A percentile compares a stretch with the other conserved stretches of the same genome.
Conservation (phyloP, 1,140 invertebrate species). For the Manduca sexta region DNA sequence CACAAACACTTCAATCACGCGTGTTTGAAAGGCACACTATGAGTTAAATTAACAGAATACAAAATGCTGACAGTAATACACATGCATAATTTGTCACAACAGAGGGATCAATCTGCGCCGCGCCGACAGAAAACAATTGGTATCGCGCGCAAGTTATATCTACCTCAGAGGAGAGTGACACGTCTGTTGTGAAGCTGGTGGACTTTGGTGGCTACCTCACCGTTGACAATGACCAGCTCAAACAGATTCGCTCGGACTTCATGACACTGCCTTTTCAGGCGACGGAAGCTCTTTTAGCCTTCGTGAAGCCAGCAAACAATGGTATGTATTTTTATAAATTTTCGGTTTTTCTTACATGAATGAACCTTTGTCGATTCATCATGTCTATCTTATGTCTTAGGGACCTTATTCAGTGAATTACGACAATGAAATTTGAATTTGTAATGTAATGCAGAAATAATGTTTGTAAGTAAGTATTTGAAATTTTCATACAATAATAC, state of each 20-base stretch:
- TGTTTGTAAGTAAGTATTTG: no score
- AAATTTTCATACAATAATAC: no score
- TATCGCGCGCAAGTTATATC: conserved; percentile 89
- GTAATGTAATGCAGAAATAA: no score
- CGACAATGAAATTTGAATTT: no score
- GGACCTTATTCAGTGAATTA: no score
- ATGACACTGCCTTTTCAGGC: conserved; percentile 96
- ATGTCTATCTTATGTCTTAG: no score
- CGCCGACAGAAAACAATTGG: conserved; percentile 88
- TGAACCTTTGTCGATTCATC: conserved; percentile 2
- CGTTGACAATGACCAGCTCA: conserved; percentile 82
- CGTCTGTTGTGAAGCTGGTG: conserved; percentile 89
- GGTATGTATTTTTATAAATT: conserved; percentile 43
- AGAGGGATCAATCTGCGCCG: conserved; percentile 92
- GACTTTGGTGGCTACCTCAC: conserved; percentile 95
- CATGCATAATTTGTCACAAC: conserved; percentile 11
- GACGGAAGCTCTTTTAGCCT: conserved; percentile 92
- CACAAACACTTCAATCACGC: no score
- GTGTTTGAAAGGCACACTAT: no score
- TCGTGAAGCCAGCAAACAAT: conserved; percentile 87
- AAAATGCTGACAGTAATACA: no score
- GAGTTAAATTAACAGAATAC: no score
- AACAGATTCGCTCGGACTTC: conserved; percentile 94
- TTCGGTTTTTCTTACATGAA: no score
- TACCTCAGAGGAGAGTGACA: conserved; percentile 77